Base-by-base conservation (phyloP, 1,140 invertebrate genomes). In the Penaeus chinensis region DNA sequence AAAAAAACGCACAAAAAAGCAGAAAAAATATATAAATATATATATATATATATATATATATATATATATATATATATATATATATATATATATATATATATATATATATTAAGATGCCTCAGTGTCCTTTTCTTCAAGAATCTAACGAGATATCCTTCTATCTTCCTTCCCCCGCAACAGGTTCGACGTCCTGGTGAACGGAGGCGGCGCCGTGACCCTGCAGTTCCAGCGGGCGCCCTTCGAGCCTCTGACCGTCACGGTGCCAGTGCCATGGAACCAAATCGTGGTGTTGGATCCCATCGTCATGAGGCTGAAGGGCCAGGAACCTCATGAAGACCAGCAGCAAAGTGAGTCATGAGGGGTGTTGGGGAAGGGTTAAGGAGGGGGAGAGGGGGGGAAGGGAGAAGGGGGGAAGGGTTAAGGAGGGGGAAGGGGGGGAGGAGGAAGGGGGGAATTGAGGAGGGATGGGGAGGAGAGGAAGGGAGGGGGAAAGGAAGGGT, bases 111-210 rank as follows among this genome's bases (percentile, higher is more conserved):
- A n/a, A 42, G 4, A 42, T 42, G 37, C 37, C 37, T 8, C 37
- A 42, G 7, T 0, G 37, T 42, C 37, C 37, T 42, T 42, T 42
- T 7, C 7, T 42, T 7, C 4, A 42, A 42, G 37, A 2, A 8
- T 16, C 54, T 54, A 54, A 54, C 66, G 32, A 18, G 66, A 2
- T 13, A 11, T 32, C 32, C 66, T 13, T 71, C 32, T 20, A 0
- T 47, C 42, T n/a, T 19, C 60, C 91, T 32, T 54, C 82, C 27
- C 63, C 78, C 91, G 2, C 2, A 92, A 90, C 92, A 99, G 98
- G 96, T 99, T 99, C 94, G 98, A 99, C 93, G 96, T 99, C 66
- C 93, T 99, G 90, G 98, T 99, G 54, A 99, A 99, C 93, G 99
- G 99, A 27, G 98, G 99, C 80, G 98, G 98, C n/a, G 98, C 98